Evolutionary conservation across 2,888 invertebrate genomes (phyloP).

Genomic region (Acleris sparsana): DNA sequence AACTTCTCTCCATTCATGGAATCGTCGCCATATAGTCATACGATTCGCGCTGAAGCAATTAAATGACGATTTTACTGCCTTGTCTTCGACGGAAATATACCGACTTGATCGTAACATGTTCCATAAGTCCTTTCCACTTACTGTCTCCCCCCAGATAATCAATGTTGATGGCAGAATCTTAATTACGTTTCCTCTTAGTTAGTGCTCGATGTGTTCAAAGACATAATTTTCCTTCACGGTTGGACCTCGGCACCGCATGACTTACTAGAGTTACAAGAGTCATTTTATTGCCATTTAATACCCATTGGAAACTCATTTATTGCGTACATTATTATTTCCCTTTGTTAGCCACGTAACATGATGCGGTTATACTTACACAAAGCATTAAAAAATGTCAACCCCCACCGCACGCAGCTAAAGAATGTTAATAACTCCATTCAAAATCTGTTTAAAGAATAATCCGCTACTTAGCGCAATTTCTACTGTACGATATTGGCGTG

Average conservation of each 20-base stretch:
- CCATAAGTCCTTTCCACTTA: slow-evolving; percentile 9
- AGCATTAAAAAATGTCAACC: neutral
- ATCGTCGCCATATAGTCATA: slow-evolving; percentile 46
- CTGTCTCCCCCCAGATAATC: slow-evolving; percentile 6
- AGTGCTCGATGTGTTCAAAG: too few species aligned
- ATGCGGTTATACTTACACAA: slow-evolving; percentile 9
- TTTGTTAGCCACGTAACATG: slow-evolving; percentile 1
- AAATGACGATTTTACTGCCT: slow-evolving; percentile 42
- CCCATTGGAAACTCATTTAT: slow-evolving; percentile 7
- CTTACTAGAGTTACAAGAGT: too few species aligned
- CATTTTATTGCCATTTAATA: neutral
- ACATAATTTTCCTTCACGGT: too few species aligned
- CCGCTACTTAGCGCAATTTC: slow-evolving; percentile 52
- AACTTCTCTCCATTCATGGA: slow-evolving; percentile 60
- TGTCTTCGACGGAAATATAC: slow-evolving; percentile 38
- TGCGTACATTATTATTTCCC: slow-evolving; percentile 13
- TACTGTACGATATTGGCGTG: slow-evolving; percentile 65
- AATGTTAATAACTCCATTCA: slow-evolving; percentile 13
- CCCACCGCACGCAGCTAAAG: neutral
- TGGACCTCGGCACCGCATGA: too few species aligned
- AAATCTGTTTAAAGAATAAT: slow-evolving; percentile 14
- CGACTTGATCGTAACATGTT: slow-evolving; percentile 17
- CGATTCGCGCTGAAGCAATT: slow-evolving; percentile 43
- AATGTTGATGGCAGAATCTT: neutral
- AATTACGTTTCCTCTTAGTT: neutral